Conservation (phyloP, 1,140 invertebrate species). For the Artemia franciscana region DNA sequence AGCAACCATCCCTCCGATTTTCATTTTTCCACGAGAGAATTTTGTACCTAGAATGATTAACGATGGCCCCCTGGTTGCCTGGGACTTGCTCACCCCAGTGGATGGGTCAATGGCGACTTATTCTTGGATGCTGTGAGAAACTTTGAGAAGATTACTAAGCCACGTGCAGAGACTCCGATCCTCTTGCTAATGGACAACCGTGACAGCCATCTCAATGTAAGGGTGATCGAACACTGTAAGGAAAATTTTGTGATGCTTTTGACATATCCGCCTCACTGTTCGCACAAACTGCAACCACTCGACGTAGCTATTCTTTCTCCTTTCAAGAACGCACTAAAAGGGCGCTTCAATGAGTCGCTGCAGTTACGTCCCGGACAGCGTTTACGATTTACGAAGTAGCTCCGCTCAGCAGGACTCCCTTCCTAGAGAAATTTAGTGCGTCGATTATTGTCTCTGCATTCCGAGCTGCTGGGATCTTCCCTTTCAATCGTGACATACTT, state of each 20-base stretch:
- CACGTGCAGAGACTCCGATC: constrained; percentile 12
- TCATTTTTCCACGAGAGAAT: too few relatives aligned
- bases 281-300: constrained; percentile 18
- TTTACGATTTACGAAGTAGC: constrained; percentile 13
- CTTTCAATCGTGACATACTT: too few relatives aligned
- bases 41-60: too few relatives aligned
- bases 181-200: constrained; percentile 12
- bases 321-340: constrained; percentile 18
- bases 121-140: constrained; percentile 15
- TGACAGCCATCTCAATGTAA: constrained; percentile 12
- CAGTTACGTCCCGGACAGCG: constrained; percentile 11
- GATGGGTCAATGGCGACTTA: constrained; percentile 16
- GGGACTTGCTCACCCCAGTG: constrained; percentile 9
- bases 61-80: constrained; percentile 16
- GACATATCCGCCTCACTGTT: constrained; percentile 17
- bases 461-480: too few relatives aligned
- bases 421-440: too few relatives aligned
- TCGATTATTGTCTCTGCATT: too few relatives aligned
- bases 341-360: constrained; percentile 14
- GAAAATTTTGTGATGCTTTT: constrained; percentile 32
- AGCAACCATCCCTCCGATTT: too few relatives aligned
- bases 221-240: constrained; percentile 16
- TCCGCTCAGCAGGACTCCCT: too few relatives aligned
- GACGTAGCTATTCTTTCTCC: constrained; percentile 16
- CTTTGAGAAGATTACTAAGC: constrained; percentile 18